phyloP scores from a whole-genome alignment of 2,888 invertebrate species.

The Dorcus parallelipipedus region DNA sequence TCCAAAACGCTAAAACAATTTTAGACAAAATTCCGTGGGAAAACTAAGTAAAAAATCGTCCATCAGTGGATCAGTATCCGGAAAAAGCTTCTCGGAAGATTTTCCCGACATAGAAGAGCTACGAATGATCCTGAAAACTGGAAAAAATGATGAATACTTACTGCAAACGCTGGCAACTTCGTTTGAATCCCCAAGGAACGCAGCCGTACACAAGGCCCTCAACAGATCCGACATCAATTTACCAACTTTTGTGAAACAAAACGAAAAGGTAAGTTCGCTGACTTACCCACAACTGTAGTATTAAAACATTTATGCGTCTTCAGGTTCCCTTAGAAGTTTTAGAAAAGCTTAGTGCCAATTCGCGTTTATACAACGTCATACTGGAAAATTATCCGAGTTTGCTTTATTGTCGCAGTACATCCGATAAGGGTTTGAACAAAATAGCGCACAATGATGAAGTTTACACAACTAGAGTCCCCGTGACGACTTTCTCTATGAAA shows the following conservation, averaged over 20 bases:
- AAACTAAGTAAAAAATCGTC: slow-evolving; percentile 56
- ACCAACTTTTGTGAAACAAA: slow-evolving; percentile 69
- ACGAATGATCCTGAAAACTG: slow-evolving; percentile 66
- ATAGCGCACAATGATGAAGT: slow-evolving; percentile 44
- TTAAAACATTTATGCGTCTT: slow-evolving; percentile 27
- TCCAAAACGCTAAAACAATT: neutral
- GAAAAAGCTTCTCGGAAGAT: slow-evolving; percentile 49
- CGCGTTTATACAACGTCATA: slow-evolving; percentile 65
- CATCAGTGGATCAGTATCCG: slow-evolving; percentile 52
- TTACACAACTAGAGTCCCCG: slow-evolving; percentile 51
- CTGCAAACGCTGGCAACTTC: slow-evolving; percentile 61
- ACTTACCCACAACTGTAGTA: neutral
- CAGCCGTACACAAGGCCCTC: slow-evolving; percentile 47
- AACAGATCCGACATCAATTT: slow-evolving; percentile 68
- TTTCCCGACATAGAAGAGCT: slow-evolving; percentile 66
- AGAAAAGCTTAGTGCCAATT: slow-evolving; percentile 62
- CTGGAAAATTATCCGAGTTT: slow-evolving; percentile 71
- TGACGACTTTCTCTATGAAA: slow-evolving; percentile 61
- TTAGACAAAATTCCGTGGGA: neutral
- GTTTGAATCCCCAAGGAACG: slow-evolving; percentile 51
- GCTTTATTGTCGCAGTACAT: slow-evolving; percentile 60
- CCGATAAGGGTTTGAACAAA: slow-evolving; percentile 58
- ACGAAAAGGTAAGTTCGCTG: slow-evolving; percentile 60
- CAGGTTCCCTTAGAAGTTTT: slow-evolving; percentile 64
- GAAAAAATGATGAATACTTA: slow-evolving; percentile 65